These are phyloP conservation scores for Tetheella fluctuosa DNA, from an alignment of 2,888 invertebrate genomes.

Conservation along the genomic window DNA sequence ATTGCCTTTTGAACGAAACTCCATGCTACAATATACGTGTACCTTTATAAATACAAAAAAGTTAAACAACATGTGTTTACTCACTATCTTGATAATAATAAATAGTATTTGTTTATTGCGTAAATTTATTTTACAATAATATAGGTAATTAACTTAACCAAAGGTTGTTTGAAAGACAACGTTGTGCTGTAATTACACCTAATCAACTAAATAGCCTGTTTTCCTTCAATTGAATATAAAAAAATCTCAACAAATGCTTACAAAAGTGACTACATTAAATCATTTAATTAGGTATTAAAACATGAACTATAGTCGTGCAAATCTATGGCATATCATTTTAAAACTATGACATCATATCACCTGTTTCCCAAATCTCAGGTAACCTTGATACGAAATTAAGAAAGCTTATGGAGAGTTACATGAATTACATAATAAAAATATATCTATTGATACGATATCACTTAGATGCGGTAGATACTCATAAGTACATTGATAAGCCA, in stretches of 20 bases:
- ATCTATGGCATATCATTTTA: neutral
- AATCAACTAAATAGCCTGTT: too few relatives aligned
- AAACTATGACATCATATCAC: conserved; percentile 8
- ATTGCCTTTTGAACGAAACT: conserved; percentile 24
- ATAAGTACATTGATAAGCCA: conserved; percentile 9
- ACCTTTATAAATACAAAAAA: neutral
- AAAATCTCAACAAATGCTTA: neutral
- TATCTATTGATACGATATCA: conserved; percentile 12
- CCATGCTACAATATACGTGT: conserved; percentile 22
- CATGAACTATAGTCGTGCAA: too few relatives aligned
- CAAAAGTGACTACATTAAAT: too few relatives aligned
- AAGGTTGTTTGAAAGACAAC: neutral
- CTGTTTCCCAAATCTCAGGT: neutral
- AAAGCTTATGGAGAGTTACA: conserved; percentile 10
- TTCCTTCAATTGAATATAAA: neutral
- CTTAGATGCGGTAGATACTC: neutral
- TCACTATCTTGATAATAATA: neutral
- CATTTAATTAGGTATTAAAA: too few relatives aligned
- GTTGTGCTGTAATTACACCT: too few relatives aligned
- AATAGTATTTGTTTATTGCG: neutral
- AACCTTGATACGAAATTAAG: conserved; percentile 7
- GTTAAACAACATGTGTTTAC: conserved; percentile 2
- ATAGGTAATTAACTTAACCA: neutral
- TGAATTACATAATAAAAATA: conserved; percentile 7
- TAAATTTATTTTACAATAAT: neutral